A percentile compares a stretch with the other conserved stretches of the same genome.
These are phyloP conservation scores for Cordilura impudica DNA, from an alignment of 2,888 invertebrate genomes.

Conservation along the genomic window DNA sequence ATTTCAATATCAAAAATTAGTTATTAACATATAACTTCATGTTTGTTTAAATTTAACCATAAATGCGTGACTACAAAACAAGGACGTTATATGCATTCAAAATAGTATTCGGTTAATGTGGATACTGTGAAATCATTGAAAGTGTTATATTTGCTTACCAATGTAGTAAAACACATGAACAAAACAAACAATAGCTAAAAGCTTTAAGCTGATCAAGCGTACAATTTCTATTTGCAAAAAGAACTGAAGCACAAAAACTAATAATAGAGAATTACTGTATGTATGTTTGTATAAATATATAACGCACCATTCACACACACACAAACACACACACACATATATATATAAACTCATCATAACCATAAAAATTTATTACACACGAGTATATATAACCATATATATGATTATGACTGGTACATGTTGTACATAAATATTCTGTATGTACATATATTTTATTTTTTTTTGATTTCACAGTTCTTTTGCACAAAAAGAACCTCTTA, in stretches of 20 bases:
- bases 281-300: not conserved
- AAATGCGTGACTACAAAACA: not conserved
- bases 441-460: not conserved
- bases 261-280: constrained; percentile 24
- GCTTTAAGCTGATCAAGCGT: constrained; percentile 34
- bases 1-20: not conserved
- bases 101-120: not conserved
- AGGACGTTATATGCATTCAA: not conserved
- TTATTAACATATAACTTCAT: not conserved
- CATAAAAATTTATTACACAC: not conserved
- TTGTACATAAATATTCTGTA: not conserved
- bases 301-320: too few species aligned
- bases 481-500: not conserved
- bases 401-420: not conserved
- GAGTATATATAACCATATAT: too few species aligned
- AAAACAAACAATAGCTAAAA: not conserved
- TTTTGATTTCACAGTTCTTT: not conserved
- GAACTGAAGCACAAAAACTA: constrained; percentile 40
- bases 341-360: not conserved
- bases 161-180: not conserved
- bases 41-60: not conserved
- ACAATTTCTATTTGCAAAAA: constrained; percentile 49
- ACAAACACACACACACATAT: not conserved
- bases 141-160: constrained; percentile 5
- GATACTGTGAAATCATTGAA: not conserved